phyloP scores from a whole-genome alignment of 2,888 invertebrate genomes.

The Platypus cylindrus region DNA sequence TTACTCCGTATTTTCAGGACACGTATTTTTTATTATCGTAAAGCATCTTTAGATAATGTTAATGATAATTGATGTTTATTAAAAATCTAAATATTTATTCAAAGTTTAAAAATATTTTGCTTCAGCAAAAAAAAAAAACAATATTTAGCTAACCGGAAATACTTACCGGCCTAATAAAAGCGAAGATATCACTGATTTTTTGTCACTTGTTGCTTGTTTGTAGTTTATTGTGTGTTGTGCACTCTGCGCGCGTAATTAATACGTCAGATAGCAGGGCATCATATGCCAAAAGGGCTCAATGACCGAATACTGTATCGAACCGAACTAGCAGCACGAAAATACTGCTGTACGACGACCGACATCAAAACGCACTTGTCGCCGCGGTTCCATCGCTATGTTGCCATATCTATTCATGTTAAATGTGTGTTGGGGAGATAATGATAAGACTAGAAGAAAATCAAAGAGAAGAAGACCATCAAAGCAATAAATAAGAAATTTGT shows the following conservation, averaged over 20 bases:
- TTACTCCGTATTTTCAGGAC: too few species aligned
- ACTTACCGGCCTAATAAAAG: conserved; percentile 14
- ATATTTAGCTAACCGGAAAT: too few species aligned
- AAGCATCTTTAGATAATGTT: too few species aligned
- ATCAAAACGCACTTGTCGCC: conserved; percentile 15
- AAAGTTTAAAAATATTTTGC: too few species aligned
- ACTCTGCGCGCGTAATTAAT: conserved; percentile 7
- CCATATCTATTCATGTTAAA: conserved; percentile 3
- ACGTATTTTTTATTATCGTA: too few species aligned
- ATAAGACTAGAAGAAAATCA: conserved; percentile 1
- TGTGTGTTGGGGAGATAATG: conserved; percentile 1
- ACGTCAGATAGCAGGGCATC: conserved; percentile 10
- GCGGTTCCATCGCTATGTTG: conserved; percentile 7
- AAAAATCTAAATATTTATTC: too few species aligned
- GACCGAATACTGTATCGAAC: conserved; percentile 9
- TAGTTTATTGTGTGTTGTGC: too few species aligned
- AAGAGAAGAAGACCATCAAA: not conserved
- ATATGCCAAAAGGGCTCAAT: conserved; percentile 11
- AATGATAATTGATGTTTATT: too few species aligned
- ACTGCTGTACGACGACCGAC: conserved; percentile 11
- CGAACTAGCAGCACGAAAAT: conserved; percentile 12
- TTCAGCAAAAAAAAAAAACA: too few species aligned
- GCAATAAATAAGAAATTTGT: too few species aligned
- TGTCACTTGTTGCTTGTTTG: conserved; percentile 15
- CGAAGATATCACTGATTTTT: conserved; percentile 10